These are phyloP conservation scores for Brachyptera putata DNA, from an alignment of 2,888 invertebrate species.

Conservation along the genomic window DNA sequence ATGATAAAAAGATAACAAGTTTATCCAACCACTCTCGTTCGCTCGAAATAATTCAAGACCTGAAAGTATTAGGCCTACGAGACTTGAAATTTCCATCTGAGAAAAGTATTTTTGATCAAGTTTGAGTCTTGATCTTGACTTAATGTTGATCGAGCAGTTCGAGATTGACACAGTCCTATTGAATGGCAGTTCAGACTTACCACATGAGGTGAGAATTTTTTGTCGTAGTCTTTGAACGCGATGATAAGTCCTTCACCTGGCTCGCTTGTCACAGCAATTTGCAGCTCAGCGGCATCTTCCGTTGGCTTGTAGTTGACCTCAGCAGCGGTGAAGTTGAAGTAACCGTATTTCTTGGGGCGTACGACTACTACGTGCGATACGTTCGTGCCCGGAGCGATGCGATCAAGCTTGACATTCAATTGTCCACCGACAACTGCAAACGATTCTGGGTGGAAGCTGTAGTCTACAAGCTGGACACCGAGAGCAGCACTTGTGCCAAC, in stretches of 20 bases:
- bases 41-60: no score
- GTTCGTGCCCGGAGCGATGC: constrained; percentile 90
- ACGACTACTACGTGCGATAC: constrained; percentile 91
- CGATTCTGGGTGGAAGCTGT: constrained; percentile 86
- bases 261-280: constrained; percentile 73
- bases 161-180: no score
- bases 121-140: no score
- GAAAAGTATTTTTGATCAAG: no score
- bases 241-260: constrained; percentile 96
- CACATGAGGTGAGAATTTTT: constrained; percentile 94
- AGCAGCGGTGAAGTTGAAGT: constrained; percentile 96
- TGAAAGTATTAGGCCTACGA: no score
- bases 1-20: no score
- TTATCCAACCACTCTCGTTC: no score
- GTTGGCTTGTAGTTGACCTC: constrained; percentile 82
- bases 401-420: constrained; percentile 73
- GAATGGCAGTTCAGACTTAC: constrained; percentile 53
- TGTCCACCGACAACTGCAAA: constrained; percentile 89
- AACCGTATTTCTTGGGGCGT: constrained; percentile 82
- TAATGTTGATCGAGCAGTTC: no score
- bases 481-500: constrained; percentile 88
- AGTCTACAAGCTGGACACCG: constrained; percentile 82
- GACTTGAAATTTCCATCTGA: no score
- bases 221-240: constrained; percentile 87
- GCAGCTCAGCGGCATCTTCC: constrained; percentile 74